These are phyloP conservation scores for Lepidocyrtoides sp. DNA, from an alignment of 2,888 invertebrate species.

Conservation along the genomic window DNA sequence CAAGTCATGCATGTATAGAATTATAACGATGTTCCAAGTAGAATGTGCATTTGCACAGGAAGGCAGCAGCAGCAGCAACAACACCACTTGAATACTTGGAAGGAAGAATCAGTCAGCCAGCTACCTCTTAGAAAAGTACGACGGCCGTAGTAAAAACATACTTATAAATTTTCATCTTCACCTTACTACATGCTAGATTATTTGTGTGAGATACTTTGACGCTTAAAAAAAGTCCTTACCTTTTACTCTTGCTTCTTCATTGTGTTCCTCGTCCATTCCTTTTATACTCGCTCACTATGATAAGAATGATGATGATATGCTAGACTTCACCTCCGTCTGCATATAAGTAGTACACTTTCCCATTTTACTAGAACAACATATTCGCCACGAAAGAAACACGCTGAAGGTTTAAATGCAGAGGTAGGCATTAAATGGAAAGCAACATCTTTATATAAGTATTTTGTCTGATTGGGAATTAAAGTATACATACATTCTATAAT, in stretches of 20 bases:
- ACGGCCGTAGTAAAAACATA: not conserved
- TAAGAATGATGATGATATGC: too few relatives aligned
- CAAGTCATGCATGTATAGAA: constrained; percentile 75
- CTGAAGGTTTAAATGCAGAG: not conserved
- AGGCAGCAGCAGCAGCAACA: not conserved
- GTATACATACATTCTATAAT: too few relatives aligned
- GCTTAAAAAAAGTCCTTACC: constrained; percentile 28
- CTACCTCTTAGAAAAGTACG: constrained; percentile 14
- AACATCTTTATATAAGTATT: too few relatives aligned
- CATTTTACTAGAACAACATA: constrained; percentile 8
- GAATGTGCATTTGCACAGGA: not conserved
- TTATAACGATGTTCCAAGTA: constrained; percentile 56
- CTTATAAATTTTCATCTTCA: not conserved
- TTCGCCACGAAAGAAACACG: not conserved
- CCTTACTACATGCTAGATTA: too few relatives aligned
- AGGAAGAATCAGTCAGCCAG: not conserved
- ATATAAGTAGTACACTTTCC: not conserved
- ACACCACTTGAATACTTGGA: not conserved
- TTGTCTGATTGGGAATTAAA: not conserved
- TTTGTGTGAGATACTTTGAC: constrained; percentile 7
- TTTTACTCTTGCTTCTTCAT: not conserved
- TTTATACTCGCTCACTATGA: not conserved
- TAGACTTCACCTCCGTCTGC: too few relatives aligned
- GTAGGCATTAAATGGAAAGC: not conserved
- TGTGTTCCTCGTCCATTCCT: too few relatives aligned